A percentile compares a stretch with the other conserved stretches of the same genome.
Conservation (phyloP, 1,140 invertebrate species). For the Oryzaephilus surinamensis region DNA sequence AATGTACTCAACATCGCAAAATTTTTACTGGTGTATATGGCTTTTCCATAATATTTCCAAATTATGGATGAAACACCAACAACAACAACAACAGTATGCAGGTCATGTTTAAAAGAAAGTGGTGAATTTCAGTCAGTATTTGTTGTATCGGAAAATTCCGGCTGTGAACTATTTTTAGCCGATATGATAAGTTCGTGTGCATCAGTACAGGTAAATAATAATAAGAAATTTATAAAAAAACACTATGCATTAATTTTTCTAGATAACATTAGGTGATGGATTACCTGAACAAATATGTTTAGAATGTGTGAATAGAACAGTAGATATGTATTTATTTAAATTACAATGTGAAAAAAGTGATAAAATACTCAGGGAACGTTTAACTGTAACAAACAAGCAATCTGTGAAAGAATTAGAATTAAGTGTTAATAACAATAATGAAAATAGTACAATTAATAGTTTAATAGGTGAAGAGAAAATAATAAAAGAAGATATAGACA, state of each 20-base stretch:
- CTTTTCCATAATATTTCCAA: no score
- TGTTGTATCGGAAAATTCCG: slow-evolving; percentile 18
- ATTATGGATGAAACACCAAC: no score
- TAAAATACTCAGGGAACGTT: slow-evolving; percentile 41
- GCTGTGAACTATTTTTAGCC: slow-evolving; percentile 27
- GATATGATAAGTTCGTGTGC: slow-evolving; percentile 47
- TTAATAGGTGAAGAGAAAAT: no score
- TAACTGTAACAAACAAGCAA: slow-evolving; percentile 13
- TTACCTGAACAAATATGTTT: slow-evolving; percentile 50
- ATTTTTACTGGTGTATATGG: no score
- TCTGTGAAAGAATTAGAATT: slow-evolving; percentile 21
- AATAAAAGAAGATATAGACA: no score
- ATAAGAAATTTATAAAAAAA: slow-evolving; percentile 7
- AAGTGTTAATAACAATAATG: no score
- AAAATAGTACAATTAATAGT: no score
- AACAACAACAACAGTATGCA: no score
- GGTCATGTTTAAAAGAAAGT: slow-evolving; percentile 28
- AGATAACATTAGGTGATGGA: slow-evolving; percentile 49
- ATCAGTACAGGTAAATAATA: slow-evolving; percentile 37
- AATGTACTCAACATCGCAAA: no score
- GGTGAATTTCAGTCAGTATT: slow-evolving; percentile 31
- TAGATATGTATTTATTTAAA: slow-evolving; percentile 52
- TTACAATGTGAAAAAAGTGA: slow-evolving; percentile 52
- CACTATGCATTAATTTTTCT: slow-evolving; percentile 9
- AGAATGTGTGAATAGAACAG: slow-evolving; percentile 47